Conservation (phyloP, 2,888 invertebrate species). For the Sphaerophoria taeniata region DNA sequence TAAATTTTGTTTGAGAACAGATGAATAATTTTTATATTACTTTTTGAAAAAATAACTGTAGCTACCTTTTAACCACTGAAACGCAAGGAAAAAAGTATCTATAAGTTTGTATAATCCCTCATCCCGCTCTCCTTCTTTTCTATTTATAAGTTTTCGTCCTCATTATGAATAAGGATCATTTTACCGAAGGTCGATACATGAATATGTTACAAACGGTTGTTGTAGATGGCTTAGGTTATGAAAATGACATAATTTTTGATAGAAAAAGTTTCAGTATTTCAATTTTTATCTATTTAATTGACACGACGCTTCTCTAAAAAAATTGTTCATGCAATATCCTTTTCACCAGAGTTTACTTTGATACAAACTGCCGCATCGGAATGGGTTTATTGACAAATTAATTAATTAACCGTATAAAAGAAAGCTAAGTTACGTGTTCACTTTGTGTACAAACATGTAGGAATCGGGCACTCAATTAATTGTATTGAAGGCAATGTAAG, state of each 20-base stretch:
- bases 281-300: too few relatives aligned
- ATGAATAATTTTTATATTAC: conserved; percentile 18
- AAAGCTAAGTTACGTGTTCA: too few relatives aligned
- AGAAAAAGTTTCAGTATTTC: too few relatives aligned
- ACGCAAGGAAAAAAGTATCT: neutral
- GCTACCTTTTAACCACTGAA: neutral
- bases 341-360: too few relatives aligned
- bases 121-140: neutral
- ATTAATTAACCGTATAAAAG: too few relatives aligned
- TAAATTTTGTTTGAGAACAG: conserved; percentile 17
- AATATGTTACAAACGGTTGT: neutral
- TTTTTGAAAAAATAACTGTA: neutral
- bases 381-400: too few relatives aligned
- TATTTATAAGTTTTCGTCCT: conserved; percentile 14
- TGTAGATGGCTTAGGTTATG: too few relatives aligned
- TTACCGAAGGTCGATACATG: neutral
- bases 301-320: too few relatives aligned
- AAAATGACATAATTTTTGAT: too few relatives aligned
- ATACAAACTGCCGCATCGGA: too few relatives aligned
- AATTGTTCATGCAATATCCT: too few relatives aligned
- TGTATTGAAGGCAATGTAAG: conserved; percentile 11
- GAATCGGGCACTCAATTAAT: conserved; percentile 16
- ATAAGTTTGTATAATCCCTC: neutral
- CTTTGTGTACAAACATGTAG: conserved; percentile 2
- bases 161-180: conserved; percentile 6